Base-by-base conservation (phyloP, 2,888 invertebrate species). In the Muschampia plurimacula region DNA sequence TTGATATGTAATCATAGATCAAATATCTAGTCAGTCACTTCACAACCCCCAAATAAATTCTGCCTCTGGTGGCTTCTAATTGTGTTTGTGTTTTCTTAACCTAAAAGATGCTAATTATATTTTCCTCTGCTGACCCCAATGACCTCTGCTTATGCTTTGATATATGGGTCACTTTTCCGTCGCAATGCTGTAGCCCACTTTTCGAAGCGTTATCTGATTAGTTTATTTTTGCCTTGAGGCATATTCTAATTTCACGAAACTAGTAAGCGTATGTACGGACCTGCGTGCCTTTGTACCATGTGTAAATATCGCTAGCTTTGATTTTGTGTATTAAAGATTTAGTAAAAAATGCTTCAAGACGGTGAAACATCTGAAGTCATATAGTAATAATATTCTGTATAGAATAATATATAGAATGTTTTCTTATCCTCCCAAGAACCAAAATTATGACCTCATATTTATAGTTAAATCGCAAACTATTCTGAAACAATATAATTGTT, bases 141-240 rank as follows among this genome's bases (percentile, higher is more conserved):
- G 67, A 63, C 67, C 72, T 63, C 36, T 62, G 63, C 36, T 72
- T 67, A 72, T 63, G 67, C 67, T 55, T 63, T 72, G 67, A 72
- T 72, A 72, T 67, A 72, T 72, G 72, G 72, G 72, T 72, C 72
- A 72, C 55, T 67, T 72, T 72, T 67, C 67, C 63, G 72, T 67
- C 72, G 72, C 72, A 72, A 57, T 72, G 72, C 72, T 63, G 72
- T 72, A 63, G 67, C 63, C 67, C 67, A 72, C 72, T 67, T 72
- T 72, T 46, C 57, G 52, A 39, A 60, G 49, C 66, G 28, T 72
- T 67, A 72, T 67, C 67, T 63, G 72, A 72, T 72, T 72, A 72
- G 67, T 44, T 63, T 62, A 57, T 72, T 72, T 72, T 46, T 67
- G 63, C 36, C 57, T 44, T 15, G 66, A 55, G 55, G 15, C 32